phyloP scores from a whole-genome alignment of 2,113 vertebrate species.

The Hydrolagus affinis region DNA sequence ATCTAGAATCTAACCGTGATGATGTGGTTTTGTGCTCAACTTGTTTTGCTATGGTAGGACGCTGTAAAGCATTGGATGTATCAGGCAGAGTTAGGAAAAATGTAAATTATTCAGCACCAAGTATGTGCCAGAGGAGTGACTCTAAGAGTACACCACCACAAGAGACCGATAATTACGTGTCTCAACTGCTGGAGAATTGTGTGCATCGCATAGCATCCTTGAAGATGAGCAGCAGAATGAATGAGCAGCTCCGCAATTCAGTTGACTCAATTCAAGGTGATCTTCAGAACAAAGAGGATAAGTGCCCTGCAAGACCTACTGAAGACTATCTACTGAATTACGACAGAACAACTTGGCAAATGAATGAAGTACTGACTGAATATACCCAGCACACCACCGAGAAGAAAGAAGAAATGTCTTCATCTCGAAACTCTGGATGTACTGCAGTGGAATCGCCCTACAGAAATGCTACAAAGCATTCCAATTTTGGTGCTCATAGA shows the following conservation, averaged over 20 bases:
- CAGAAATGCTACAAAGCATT: neutral
- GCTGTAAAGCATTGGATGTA: conserved; percentile 41
- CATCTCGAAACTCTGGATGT: neutral
- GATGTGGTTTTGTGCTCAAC: conserved; percentile 55
- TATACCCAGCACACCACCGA: neutral
- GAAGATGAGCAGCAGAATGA: conserved; percentile 42
- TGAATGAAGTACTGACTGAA: neutral
- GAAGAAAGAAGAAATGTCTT: neutral
- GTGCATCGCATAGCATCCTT: conserved; percentile 55
- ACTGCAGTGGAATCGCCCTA: neutral
- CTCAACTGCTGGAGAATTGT: conserved; percentile 51
- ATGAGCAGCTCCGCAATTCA: conserved; percentile 35
- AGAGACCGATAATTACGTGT: conserved; percentile 44
- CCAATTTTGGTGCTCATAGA: neutral
- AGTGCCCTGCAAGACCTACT: neutral
- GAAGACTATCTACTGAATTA: neutral
- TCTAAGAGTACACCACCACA: conserved; percentile 42
- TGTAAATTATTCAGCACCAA: conserved; percentile 32
- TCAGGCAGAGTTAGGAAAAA: conserved; percentile 37
- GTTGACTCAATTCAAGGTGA: conserved; percentile 21
- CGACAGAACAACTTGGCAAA: neutral
- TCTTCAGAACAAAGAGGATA: conserved; percentile 21
- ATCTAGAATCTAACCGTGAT: conserved; percentile 39
- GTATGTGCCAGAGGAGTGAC: neutral
- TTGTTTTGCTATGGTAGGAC: conserved; percentile 49